A percentile compares a stretch with the other conserved stretches of the same genome.
These are phyloP conservation scores for Thymelicus sylvestris DNA, from an alignment of 2,888 invertebrate species.

Conservation along the genomic window DNA sequence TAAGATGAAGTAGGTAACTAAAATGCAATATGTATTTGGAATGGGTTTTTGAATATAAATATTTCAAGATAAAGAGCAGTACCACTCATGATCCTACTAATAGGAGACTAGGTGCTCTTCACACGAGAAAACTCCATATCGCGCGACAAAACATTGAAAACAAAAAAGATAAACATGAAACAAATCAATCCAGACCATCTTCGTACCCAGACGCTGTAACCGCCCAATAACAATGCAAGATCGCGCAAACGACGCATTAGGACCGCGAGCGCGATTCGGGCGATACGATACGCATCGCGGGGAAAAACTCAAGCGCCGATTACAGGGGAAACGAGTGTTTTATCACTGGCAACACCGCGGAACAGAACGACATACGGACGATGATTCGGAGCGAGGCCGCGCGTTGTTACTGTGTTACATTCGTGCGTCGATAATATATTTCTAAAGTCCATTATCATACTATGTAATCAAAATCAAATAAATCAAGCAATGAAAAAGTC, in stretches of 20 bases:
- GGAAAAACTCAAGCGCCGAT: slow-evolving; percentile 72
- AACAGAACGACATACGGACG: slow-evolving; percentile 49
- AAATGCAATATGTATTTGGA: too few species aligned
- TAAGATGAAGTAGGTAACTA: too few species aligned
- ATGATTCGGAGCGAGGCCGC: slow-evolving; percentile 30
- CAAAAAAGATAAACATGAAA: slow-evolving; percentile 39
- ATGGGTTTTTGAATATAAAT: too few species aligned
- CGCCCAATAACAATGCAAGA: slow-evolving; percentile 35
- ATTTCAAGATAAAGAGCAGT: too few species aligned
- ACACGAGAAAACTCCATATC: too few species aligned
- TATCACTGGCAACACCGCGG: slow-evolving; percentile 59
- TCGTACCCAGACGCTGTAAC: neutral
- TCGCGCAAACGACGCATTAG: slow-evolving; percentile 48
- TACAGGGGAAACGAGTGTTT: slow-evolving; percentile 75
- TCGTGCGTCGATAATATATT: too few species aligned
- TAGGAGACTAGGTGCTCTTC: too few species aligned
- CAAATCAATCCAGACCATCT: slow-evolving; percentile 4
- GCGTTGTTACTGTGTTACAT: neutral
- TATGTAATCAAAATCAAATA: too few species aligned
- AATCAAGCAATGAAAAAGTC: too few species aligned
- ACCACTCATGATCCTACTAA: too few species aligned
- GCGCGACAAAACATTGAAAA: too few species aligned
- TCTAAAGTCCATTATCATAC: too few species aligned
- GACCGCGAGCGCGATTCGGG: slow-evolving; percentile 45
- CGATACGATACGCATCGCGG: slow-evolving; percentile 58